Conservation (phyloP, 2,797 vertebrate genomes). For the Micromesistius poutassou region DNA sequence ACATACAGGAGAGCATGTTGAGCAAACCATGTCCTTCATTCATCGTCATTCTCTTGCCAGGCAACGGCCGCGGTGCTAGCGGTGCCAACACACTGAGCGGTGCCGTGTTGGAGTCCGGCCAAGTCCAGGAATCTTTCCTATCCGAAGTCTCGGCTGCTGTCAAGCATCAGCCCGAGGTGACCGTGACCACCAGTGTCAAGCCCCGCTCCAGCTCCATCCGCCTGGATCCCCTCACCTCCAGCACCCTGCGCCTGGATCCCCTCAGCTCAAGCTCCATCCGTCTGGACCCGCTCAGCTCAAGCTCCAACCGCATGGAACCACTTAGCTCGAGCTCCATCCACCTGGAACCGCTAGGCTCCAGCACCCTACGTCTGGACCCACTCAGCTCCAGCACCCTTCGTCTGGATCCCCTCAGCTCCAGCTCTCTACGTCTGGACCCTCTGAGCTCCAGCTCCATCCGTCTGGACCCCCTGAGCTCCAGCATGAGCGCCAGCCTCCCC, state of each 20-base stretch:
- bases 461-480: slow-evolving; percentile 54
- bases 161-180: slow-evolving; percentile 49
- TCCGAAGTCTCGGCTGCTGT: slow-evolving; percentile 26
- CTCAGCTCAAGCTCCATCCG: slow-evolving; percentile 74
- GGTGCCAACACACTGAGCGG: slow-evolving; percentile 41
- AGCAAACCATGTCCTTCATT: slow-evolving; percentile 5
- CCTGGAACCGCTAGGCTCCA: slow-evolving; percentile 70
- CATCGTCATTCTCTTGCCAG: slow-evolving; percentile 48
- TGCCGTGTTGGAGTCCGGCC: slow-evolving; percentile 39
- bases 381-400: slow-evolving; percentile 54
- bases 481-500: slow-evolving; percentile 45
- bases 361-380: slow-evolving; percentile 63
- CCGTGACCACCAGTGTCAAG: slow-evolving; percentile 55
- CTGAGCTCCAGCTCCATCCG: slow-evolving; percentile 73
- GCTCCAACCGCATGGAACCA: slow-evolving; percentile 55
- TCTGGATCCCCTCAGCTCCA: slow-evolving; percentile 53
- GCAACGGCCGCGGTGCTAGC: slow-evolving; percentile 47
- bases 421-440: slow-evolving; percentile 50
- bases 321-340: slow-evolving; percentile 52
- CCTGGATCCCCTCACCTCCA: slow-evolving; percentile 55
- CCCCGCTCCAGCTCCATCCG: slow-evolving; percentile 61
- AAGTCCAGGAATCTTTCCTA: slow-evolving; percentile 26
- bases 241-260: slow-evolving; percentile 49
- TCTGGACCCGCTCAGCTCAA: slow-evolving; percentile 56
- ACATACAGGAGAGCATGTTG: not conserved